Conservation (phyloP, 1,140 invertebrate genomes). For the Polyergus mexicanus region DNA sequence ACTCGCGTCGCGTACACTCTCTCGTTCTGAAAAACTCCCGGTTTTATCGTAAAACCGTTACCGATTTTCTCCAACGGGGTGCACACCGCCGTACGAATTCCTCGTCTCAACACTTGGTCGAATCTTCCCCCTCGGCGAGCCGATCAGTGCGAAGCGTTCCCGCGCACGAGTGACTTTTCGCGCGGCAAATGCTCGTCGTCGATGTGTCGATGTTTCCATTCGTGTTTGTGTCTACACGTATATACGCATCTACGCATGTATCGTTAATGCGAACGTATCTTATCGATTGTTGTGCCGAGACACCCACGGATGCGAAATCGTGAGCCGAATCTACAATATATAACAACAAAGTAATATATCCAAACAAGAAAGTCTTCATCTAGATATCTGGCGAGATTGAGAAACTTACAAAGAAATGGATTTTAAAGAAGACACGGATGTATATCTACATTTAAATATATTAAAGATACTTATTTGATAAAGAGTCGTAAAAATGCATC, state of each 20-base stretch:
- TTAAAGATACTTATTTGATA: too few relatives aligned
- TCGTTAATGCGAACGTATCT: constrained; percentile 53
- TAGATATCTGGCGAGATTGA: neutral
- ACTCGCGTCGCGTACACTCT: constrained; percentile 11
- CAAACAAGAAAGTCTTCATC: neutral
- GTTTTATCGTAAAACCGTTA: constrained; percentile 48
- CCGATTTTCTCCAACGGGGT: neutral
- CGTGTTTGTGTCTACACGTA: neutral
- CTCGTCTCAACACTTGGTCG: neutral
- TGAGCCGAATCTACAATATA: constrained; percentile 7
- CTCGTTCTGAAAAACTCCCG: constrained; percentile 25
- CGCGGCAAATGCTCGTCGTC: constrained; percentile 4
- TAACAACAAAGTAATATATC: neutral
- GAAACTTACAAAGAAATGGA: neutral
- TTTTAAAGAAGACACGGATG: neutral
- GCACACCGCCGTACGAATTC: neutral
- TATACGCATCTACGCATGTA: constrained; percentile 13
- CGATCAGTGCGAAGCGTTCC: neutral
- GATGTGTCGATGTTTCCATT: constrained; percentile 19
- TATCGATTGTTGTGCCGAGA: constrained; percentile 50
- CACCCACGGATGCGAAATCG: constrained; percentile 13
- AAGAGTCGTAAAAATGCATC: too few relatives aligned
- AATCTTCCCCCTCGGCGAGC: neutral
- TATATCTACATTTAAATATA: too few relatives aligned
- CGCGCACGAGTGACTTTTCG: constrained; percentile 43